These are phyloP conservation scores for Crypturellus undulatus DNA, from an alignment of 2,113 vertebrate species.

Conservation along the genomic window DNA sequence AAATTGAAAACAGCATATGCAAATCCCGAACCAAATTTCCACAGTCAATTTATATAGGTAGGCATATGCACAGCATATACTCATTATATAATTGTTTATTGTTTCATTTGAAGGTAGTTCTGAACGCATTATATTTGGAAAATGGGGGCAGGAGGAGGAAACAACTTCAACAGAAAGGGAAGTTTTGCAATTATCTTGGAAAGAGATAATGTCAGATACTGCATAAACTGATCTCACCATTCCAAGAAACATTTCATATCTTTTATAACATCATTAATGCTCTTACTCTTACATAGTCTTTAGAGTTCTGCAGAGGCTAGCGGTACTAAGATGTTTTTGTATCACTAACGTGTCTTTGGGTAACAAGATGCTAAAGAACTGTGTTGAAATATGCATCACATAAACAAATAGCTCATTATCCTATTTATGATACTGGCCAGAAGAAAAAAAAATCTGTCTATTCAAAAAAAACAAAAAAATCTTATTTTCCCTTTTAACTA, in stretches of 20 bases:
- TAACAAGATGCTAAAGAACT: neutral
- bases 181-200: neutral
- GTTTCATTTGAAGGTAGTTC: neutral
- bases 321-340: neutral
- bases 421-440: fast-evolving
- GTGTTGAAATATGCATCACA: neutral
- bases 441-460: neutral
- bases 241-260: neutral
- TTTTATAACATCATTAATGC: neutral
- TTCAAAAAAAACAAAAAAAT: neutral
- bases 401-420: neutral
- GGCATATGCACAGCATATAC: neutral
- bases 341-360: neutral
- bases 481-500: neutral
- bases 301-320: neutral
- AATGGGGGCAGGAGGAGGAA: neutral
- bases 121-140: neutral
- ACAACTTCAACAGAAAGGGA: neutral
- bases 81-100: neutral
- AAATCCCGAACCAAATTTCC: neutral
- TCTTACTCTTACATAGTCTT: neutral
- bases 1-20: fast-evolving
- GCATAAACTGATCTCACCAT: neutral
- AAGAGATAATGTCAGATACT: neutral
- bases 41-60: neutral